Base-by-base conservation (phyloP, 2,797 vertebrate genomes). In the Myotis pilosus region DNA sequence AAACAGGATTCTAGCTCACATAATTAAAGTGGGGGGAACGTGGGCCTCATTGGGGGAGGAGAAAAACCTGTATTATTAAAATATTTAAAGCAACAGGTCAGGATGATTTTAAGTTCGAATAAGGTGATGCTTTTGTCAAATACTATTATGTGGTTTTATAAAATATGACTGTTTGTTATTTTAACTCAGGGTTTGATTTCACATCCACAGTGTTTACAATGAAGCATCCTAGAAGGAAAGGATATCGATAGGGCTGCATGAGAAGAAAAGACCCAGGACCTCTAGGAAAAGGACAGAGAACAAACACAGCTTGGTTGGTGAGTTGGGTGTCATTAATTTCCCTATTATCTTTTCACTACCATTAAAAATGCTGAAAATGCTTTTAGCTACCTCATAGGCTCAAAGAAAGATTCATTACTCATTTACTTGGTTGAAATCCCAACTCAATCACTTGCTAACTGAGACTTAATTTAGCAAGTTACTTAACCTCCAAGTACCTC, bases 1-100 rank as follows among this genome's bases (percentile, higher is more conserved):
- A 98, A 98, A 98, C 22, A 96, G 90, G 95, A 97, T 96, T 96
- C 60, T 87, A 97, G 95, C 93, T 96, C 97, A 98, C 96, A 97
- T 97, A 98, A 98, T 98, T 98, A 98, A 97, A 98, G 97, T 95
- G 95, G 6, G 41, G 80, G 57, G 8, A 92, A 94, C 96, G 0
- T 85, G 92, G 22, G 83, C 96, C 96, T 96, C 95, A 36, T 9
- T 86, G 96, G 78, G 81, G 96, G 94, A 91, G 76, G 93, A 74
- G 84, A 93, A 81, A 94, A 96, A 68, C 57, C 85, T 96, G 57
- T 96, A 89, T 97, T 96, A 96, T 89, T 96, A 95, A 97, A 97
- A 91, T 96, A 91, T 36, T 92, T 94, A 95, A 96, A 91, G 94
- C 96, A 97, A 97, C 96, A 96, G 96, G 91, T 94, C 88, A 92